A percentile compares a stretch with the other conserved stretches of the same genome.
Conservation (phyloP, 2,888 invertebrate genomes). For the Hyposoter didymator region DNA sequence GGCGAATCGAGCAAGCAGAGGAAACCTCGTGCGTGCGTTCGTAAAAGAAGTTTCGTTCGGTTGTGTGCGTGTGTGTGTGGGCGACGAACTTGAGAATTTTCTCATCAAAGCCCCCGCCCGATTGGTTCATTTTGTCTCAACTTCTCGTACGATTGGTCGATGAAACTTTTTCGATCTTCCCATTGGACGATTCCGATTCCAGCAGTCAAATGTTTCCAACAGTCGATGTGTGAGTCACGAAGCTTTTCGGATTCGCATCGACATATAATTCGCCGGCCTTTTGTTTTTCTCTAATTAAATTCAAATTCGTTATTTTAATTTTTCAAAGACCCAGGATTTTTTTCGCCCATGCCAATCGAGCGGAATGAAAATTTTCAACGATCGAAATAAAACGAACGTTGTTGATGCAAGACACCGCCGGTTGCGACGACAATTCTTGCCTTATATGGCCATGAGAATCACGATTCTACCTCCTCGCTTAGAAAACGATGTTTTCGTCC, state of each 20-base stretch:
- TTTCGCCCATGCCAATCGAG: background rate
- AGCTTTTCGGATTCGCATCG: constrained; percentile 19
- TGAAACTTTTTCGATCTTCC: background rate
- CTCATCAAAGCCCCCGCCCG: background rate
- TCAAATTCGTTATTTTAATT: background rate
- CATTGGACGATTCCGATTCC: constrained; percentile 43
- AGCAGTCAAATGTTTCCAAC: background rate
- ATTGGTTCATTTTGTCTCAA: constrained; percentile 20
- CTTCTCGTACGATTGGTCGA: constrained; percentile 19
- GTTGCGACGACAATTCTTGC: constrained; percentile 51
- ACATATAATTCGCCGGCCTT: constrained; percentile 28
- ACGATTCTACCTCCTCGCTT: constrained; percentile 8
- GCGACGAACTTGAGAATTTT: constrained; percentile 30
- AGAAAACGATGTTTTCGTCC: background rate
- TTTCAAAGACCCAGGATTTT: background rate
- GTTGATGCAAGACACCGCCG: background rate
- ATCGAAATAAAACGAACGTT: background rate
- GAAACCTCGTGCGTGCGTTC: constrained; percentile 54
- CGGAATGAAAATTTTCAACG: background rate
- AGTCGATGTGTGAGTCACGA: constrained; percentile 47
- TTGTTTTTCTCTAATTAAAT: constrained; percentile 6
- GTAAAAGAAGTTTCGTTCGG: background rate
- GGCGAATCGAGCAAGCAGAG: constrained; percentile 55
- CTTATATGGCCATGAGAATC: constrained; percentile 64
- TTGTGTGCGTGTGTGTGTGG: constrained; percentile 34